phyloP scores from a whole-genome alignment of 2,113 vertebrate genomes.

The Lepus europaeus region DNA sequence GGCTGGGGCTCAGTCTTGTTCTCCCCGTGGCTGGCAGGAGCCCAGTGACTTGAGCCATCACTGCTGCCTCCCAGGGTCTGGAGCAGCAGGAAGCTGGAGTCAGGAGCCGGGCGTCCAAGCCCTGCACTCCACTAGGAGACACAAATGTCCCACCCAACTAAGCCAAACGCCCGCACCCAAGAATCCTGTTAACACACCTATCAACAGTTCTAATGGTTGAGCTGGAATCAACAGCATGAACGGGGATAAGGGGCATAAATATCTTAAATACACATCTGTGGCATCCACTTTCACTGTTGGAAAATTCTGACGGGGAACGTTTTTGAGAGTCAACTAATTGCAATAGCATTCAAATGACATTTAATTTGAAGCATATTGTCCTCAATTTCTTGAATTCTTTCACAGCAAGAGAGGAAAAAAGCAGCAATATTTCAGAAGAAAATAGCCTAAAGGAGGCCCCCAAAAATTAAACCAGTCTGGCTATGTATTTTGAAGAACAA shows the following conservation, averaged over 20 bases:
- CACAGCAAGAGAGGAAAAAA: background rate
- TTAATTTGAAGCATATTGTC: constrained; percentile 48
- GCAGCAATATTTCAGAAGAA: constrained; percentile 43
- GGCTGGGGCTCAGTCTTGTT: no score
- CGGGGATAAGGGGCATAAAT: background rate
- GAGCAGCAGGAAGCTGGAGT: no score
- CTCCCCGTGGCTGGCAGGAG: no score
- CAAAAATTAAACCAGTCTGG: background rate
- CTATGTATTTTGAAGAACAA: constrained; percentile 44
- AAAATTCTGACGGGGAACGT: constrained; percentile 29
- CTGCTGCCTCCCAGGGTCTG: no score
- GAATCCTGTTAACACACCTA: background rate
- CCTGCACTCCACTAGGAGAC: no score
- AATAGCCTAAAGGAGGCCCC: background rate
- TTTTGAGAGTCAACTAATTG: background rate
- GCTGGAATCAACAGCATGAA: constrained; percentile 9
- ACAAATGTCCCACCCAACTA: no score
- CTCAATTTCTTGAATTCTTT: constrained; percentile 62
- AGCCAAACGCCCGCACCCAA: background rate
- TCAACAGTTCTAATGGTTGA: background rate
- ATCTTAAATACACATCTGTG: background rate
- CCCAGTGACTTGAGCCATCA: no score
- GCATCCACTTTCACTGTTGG: background rate
- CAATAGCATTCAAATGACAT: constrained; percentile 41
- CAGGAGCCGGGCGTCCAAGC: no score